Evolutionary conservation across 2,888 invertebrate genomes (phyloP), one percentile per base, ranked within the genome.

Genomic region (Torymus auratus): DNA sequence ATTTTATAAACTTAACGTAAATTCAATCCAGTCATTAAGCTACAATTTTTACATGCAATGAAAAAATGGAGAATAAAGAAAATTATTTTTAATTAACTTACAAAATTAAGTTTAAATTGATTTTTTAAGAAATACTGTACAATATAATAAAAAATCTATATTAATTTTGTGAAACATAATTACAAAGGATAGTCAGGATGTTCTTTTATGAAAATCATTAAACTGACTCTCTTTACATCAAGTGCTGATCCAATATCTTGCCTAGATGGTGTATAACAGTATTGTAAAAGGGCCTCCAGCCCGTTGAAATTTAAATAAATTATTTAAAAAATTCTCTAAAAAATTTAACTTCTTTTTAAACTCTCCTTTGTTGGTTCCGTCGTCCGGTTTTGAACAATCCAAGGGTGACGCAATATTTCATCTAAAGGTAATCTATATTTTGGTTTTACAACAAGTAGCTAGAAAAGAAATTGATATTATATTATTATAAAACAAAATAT

Each of bases 181-280:
- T 82, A 82, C 15, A 82, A 62, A 2, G 82, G 78, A 89, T 98
- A 99, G 4, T 96, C 96, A 0, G 94, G 93, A 88, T 97, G 94
- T 87, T 95, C 94, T 86, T 96, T 95, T 10, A 99, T 93, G 60
- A 99, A 92, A 13, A 98, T 95, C 92, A 97, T 96, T 23, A 98
- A 94, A 78, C 96, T 96, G 0, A 97, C 96, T 72, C 98, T 92
- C 91, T 96, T 96, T 0, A 97, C 96, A 11, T 98, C 98, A 94
- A 98, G 95, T 0, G 98, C 97, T 0, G 94, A 92, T 0, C 98
- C 98, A 23, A 99, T 94, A 89, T 98, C 98, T 88, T 95, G 94
- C 82, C 96, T 94, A 74, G 97, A 97, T 0, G 99, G 99, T 0
- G 95, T 95, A 88, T 96, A 99, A 83, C 96, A 95, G 89, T 99